A percentile compares a stretch with the other conserved stretches of the same genome.
Evolutionary conservation across 2,888 invertebrate species (phyloP).

Genomic region (Morpho achilles): DNA sequence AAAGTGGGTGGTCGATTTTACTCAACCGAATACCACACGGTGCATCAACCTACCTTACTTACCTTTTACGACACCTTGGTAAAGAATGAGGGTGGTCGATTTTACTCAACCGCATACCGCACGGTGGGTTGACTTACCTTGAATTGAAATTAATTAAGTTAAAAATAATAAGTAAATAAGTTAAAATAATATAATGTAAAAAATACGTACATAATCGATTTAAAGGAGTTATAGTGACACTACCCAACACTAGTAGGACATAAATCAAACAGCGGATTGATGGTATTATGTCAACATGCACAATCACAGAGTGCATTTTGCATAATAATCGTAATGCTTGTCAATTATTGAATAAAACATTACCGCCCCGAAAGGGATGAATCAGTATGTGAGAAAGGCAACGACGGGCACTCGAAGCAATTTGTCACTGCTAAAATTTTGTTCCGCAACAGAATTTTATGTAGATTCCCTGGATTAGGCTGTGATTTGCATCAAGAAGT

Average conservation of each 20-base stretch:
- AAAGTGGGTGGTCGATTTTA: too few species aligned
- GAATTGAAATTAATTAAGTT: too few species aligned
- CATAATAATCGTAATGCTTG: constrained; percentile 67
- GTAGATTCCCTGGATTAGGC: constrained; percentile 48
- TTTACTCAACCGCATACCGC: too few species aligned
- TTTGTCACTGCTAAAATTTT: constrained; percentile 69
- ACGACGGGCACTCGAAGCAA: constrained; percentile 37
- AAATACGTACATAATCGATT: too few species aligned
- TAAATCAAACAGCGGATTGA: constrained; percentile 72
- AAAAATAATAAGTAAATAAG: too few species aligned
- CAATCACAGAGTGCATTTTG: constrained; percentile 64
- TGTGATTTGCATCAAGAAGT: constrained; percentile 41
- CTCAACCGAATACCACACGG: too few species aligned
- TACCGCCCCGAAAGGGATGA: constrained; percentile 48
- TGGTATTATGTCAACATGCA: constrained; percentile 77
- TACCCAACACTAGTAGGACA: constrained; percentile 35
- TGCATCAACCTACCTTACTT: too few species aligned
- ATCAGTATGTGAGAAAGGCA: constrained; percentile 60
- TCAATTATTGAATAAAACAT: constrained; percentile 72
- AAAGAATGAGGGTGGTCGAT: too few species aligned
- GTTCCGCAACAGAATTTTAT: constrained; percentile 38
- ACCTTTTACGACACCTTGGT: too few species aligned
- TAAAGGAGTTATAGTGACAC: constrained; percentile 10
- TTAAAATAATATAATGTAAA: too few species aligned
- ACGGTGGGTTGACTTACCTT: too few species aligned